Conservation (phyloP, 2,888 invertebrate species). For the Clusia tigrina region DNA sequence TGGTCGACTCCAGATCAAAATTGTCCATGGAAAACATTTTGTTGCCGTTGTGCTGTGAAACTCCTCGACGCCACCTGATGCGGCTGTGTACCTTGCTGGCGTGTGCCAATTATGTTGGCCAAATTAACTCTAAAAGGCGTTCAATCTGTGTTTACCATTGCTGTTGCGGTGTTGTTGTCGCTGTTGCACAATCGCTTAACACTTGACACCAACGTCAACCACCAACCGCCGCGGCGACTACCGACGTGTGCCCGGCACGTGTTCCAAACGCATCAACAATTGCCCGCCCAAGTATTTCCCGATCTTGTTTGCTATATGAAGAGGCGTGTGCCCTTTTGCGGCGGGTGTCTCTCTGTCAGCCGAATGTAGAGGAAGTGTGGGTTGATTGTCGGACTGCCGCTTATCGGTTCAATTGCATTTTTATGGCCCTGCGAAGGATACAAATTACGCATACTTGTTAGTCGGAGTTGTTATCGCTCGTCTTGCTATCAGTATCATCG, state of each 20-base stretch:
- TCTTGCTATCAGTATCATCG: constrained; percentile 28
- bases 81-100: background rate
- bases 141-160: constrained; percentile 23
- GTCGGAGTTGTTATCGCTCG: constrained; percentile 17
- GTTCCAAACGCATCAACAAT: constrained; percentile 25
- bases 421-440: constrained; percentile 24
- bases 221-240: no score
- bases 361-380: no score
- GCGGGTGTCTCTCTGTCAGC: no score
- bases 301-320: no score
- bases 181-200: constrained; percentile 19
- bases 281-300: background rate
- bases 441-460: no score
- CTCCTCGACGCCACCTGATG: background rate
- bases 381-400: background rate
- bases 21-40: constrained; percentile 74
- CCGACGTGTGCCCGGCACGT: constrained; percentile 53
- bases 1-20: constrained; percentile 72
- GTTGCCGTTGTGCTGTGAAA: constrained; percentile 24
- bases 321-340: no score
- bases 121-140: constrained; percentile 32
- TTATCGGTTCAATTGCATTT: constrained; percentile 6
- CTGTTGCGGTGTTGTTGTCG: constrained; percentile 5
- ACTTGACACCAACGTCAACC: constrained; percentile 8
- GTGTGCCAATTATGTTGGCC: constrained; percentile 10